Conservation (phyloP, 2,888 invertebrate species). For the Galeopsomyia nigrocyanea region DNA sequence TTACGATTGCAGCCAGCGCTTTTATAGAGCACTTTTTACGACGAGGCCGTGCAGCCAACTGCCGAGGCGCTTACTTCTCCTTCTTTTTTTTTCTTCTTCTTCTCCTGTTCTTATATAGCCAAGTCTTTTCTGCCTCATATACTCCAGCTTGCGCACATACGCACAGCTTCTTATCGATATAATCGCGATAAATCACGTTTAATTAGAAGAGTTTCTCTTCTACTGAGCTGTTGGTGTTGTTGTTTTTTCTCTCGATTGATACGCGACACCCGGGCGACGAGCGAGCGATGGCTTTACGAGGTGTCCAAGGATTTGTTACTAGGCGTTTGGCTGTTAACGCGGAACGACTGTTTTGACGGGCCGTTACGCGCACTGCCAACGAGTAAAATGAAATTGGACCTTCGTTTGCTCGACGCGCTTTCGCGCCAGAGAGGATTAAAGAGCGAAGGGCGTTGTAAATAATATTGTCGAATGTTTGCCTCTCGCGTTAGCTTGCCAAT, state of each 20-base stretch:
- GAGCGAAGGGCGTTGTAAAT: background rate
- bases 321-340: background rate
- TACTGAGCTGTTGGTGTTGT: too few relatives aligned
- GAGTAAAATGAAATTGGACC: too few relatives aligned
- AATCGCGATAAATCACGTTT: too few relatives aligned
- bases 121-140: conserved; percentile 36
- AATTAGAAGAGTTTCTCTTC: too few relatives aligned
- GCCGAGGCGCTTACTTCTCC: conserved; percentile 31
- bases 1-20: conserved; percentile 41
- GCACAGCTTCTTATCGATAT: background rate
- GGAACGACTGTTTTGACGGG: conserved; percentile 7
- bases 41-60: conserved; percentile 39
- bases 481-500: background rate
- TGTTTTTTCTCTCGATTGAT: too few relatives aligned
- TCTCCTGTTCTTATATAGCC: background rate
- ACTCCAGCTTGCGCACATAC: background rate
- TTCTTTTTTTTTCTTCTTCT: background rate
- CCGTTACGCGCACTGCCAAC: background rate
- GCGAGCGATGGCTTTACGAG: conserved; percentile 35
- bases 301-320: conserved; percentile 43
- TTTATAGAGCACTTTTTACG: conserved; percentile 45
- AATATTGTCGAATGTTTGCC: background rate
- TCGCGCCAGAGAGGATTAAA: background rate
- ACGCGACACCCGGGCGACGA: too few relatives aligned
- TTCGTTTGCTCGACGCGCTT: too few relatives aligned